These are phyloP conservation scores for Haplochromis burtoni DNA, from an alignment of 2,113 vertebrate species.

Conservation along the genomic window DNA sequence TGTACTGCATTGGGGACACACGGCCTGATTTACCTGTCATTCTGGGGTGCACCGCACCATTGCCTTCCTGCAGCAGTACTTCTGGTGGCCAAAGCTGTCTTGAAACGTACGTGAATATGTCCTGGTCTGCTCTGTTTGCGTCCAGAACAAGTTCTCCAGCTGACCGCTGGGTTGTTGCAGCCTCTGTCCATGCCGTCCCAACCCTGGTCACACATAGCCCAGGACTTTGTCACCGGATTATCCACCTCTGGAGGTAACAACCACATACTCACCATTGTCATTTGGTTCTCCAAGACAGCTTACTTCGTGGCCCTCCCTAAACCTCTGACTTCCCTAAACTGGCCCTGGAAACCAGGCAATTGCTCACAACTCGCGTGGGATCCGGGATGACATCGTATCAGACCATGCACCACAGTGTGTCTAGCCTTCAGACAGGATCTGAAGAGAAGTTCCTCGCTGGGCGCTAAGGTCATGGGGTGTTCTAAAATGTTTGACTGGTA, in stretches of 20 bases:
- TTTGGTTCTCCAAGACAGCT: too few species aligned
- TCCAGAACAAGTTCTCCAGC: background rate
- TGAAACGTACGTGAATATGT: background rate
- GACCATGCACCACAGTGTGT: too few species aligned
- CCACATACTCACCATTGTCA: too few species aligned
- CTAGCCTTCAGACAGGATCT: background rate
- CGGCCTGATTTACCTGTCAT: background rate
- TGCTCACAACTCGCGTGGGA: too few species aligned
- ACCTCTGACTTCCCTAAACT: too few species aligned
- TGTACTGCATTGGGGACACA: background rate
- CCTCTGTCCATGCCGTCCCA: background rate
- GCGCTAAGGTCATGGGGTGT: background rate
- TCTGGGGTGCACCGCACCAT: accelerated
- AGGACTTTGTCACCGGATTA: too few species aligned
- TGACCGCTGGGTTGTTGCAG: background rate
- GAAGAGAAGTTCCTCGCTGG: too few species aligned
- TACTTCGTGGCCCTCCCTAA: too few species aligned
- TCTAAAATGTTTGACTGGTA: background rate
- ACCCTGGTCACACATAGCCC: background rate
- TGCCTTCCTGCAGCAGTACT: background rate
- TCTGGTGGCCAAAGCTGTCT: background rate
- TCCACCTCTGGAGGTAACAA: too few species aligned
- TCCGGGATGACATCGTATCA: too few species aligned
- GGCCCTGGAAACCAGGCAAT: too few species aligned
- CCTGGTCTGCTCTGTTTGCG: background rate